Percentiles rank a stretch among this genome's conserved stretches.
Conservation (phyloP, 1,140 invertebrate genomes). For the Orius insidiosus region DNA sequence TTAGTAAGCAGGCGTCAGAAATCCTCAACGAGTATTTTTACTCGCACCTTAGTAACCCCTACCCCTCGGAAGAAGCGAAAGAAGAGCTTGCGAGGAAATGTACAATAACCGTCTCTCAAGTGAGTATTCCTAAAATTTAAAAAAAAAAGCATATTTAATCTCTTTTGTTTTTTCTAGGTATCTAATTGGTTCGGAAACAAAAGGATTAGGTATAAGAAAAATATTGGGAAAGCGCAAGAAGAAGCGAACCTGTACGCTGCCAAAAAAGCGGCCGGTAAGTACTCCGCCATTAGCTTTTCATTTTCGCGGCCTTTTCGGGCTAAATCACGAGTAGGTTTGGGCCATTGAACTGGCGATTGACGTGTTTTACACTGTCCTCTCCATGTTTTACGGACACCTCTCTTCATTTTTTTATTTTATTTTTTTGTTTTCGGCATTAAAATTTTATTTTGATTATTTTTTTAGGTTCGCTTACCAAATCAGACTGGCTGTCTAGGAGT, state of each 20-base stretch:
- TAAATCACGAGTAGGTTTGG: no score
- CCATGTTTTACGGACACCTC: no score
- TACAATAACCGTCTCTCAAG: constrained; percentile 93
- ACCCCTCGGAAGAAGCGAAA: constrained; percentile 98
- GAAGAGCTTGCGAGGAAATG: constrained; percentile 99
- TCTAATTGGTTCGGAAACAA: constrained; percentile 99
- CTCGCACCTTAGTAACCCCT: constrained; percentile 97
- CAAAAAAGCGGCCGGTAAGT: constrained; percentile 87
- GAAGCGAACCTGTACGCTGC: constrained; percentile 98
- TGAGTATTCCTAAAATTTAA: constrained; percentile 24
- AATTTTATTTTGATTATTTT: no score
- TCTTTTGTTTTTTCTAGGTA: constrained; percentile 41
- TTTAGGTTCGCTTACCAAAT: no score
- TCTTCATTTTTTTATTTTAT: no score
- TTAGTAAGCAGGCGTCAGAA: constrained; percentile 99
- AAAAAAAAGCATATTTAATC: neutral
- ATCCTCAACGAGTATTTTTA: constrained; percentile 99
- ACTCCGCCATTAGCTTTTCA: neutral
- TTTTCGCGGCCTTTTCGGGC: neutral
- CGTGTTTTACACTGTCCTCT: no score
- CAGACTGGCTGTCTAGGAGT: no score
- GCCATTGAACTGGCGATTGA: no score
- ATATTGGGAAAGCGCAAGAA: constrained; percentile 99
- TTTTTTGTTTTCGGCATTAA: no score
- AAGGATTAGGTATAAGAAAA: constrained; percentile 99